Percentiles rank a stretch among this genome's conserved stretches.
These are phyloP conservation scores for Chrysogorgia sp. DNA, from an alignment of 92 coral and sea anemone species.

Conservation along the genomic window DNA sequence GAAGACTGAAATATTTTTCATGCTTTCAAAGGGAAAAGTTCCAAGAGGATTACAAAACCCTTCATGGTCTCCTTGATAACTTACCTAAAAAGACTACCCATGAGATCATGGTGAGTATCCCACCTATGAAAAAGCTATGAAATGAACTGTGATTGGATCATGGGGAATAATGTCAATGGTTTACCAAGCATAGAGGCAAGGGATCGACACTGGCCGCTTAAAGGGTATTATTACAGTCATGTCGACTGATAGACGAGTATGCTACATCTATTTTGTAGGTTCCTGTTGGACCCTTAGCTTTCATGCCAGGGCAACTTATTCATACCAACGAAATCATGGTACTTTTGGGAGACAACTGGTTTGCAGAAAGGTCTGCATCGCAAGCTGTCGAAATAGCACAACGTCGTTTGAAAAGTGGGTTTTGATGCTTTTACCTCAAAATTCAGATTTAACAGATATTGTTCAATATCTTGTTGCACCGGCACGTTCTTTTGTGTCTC, in stretches of 20 bases:
- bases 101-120: slow-evolving; percentile 80
- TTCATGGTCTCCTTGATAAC: slow-evolving; percentile 63
- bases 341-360: slow-evolving; percentile 98
- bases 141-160: too few species aligned
- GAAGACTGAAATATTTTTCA: background rate
- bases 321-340: slow-evolving; percentile 97
- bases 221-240: too few species aligned
- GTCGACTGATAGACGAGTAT: too few species aligned
- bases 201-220: too few species aligned
- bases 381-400: slow-evolving; percentile 86
- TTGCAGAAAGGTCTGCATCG: slow-evolving; percentile 91
- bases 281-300: slow-evolving; percentile 92
- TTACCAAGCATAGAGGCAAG: too few species aligned
- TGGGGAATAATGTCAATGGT: background rate
- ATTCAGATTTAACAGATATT: background rate
- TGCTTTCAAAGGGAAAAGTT: slow-evolving; percentile 66
- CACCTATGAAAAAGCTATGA: too few species aligned
- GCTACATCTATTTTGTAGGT: slow-evolving; percentile 65
- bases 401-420: slow-evolving; percentile 75
- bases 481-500: background rate
- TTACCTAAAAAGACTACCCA: slow-evolving; percentile 80
- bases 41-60: slow-evolving; percentile 76
- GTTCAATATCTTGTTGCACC: background rate
- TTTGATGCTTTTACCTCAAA: slow-evolving; percentile 26
- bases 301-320: slow-evolving; percentile 96